Percentiles rank a stretch among this genome's conserved stretches.
These are phyloP conservation scores for Lithodes maja DNA, from an alignment of 2,888 invertebrate species.

Conservation along the genomic window DNA sequence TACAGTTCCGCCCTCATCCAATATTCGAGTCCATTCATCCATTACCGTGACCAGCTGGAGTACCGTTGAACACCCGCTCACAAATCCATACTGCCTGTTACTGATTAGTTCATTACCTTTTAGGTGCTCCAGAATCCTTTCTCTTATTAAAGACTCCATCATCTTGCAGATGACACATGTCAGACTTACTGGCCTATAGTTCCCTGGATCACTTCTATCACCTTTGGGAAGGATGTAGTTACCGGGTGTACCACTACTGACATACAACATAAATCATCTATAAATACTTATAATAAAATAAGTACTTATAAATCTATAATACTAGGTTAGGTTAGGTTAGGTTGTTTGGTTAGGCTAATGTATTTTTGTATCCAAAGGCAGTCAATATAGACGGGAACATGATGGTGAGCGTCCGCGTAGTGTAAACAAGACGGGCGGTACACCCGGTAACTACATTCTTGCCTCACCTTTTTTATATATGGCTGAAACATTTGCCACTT, in stretches of 20 bases:
- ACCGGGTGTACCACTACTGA: too few relatives aligned
- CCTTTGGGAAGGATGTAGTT: neutral
- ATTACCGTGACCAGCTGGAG: conserved; percentile 17
- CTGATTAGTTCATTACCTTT: conserved; percentile 2
- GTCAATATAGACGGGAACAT: too few relatives aligned
- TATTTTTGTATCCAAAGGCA: too few relatives aligned
- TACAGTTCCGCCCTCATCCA: conserved; percentile 1
- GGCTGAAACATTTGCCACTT: conserved; percentile 18
- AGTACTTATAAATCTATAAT: too few relatives aligned
- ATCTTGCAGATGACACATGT: conserved; percentile 15
- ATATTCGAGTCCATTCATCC: conserved; percentile 21
- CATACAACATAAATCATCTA: too few relatives aligned
- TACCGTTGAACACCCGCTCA: conserved; percentile 12
- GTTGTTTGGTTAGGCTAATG: too few relatives aligned
- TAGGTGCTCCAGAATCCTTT: conserved; percentile 1
- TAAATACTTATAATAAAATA: too few relatives aligned
- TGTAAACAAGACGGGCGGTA: too few relatives aligned
- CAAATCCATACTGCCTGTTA: conserved; percentile 29
- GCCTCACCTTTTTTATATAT: conserved; percentile 2
- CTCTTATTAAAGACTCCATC: conserved; percentile 8
- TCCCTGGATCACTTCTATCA: conserved; percentile 26
- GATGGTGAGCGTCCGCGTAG: too few relatives aligned
- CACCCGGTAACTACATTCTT: too few relatives aligned
- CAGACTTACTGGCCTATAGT: conserved; percentile 28
- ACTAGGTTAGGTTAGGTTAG: too few relatives aligned